Percentiles rank a stretch among this genome's conserved stretches.
These are phyloP conservation scores for Coracopsis vasa DNA, from an alignment of 2,113 vertebrate genomes.

Conservation along the genomic window DNA sequence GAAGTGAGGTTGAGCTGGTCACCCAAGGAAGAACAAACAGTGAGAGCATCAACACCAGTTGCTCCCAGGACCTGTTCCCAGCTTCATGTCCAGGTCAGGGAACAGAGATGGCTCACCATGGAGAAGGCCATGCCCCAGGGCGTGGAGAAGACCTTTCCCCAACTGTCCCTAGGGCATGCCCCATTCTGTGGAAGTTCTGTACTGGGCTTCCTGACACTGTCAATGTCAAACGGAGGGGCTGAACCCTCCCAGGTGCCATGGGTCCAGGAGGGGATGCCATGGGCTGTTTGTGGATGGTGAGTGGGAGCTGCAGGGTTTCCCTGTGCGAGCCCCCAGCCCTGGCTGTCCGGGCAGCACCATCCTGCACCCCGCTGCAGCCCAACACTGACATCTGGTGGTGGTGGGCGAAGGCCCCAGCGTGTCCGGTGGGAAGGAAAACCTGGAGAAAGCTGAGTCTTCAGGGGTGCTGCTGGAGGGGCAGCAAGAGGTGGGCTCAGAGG, in stretches of 20 bases:
- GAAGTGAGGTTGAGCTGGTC: background rate
- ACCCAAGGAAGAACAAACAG: background rate
- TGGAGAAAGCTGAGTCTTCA: background rate
- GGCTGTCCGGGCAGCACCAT: background rate
- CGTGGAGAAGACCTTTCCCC: background rate
- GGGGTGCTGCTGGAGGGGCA: background rate
- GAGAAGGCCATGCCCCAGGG: no score
- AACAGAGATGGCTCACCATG: background rate
- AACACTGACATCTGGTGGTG: slow-evolving; percentile 59
- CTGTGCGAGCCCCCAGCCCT: background rate
- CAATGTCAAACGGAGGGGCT: background rate
- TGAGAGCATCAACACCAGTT: background rate
- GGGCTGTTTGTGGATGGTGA: accelerated
- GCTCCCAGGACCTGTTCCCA: background rate
- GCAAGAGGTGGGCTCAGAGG: background rate
- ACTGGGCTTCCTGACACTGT: accelerated
- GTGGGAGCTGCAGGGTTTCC: background rate
- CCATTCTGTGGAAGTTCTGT: background rate
- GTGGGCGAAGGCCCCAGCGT: background rate
- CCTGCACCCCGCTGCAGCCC: background rate
- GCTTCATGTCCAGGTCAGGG: background rate
- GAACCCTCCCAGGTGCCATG: background rate
- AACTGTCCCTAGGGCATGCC: background rate
- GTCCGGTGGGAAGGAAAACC: background rate
- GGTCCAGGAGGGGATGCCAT: background rate